These are phyloP conservation scores for Gisinianus flammeolus DNA, from an alignment of 2,888 invertebrate genomes.

Conservation along the genomic window DNA sequence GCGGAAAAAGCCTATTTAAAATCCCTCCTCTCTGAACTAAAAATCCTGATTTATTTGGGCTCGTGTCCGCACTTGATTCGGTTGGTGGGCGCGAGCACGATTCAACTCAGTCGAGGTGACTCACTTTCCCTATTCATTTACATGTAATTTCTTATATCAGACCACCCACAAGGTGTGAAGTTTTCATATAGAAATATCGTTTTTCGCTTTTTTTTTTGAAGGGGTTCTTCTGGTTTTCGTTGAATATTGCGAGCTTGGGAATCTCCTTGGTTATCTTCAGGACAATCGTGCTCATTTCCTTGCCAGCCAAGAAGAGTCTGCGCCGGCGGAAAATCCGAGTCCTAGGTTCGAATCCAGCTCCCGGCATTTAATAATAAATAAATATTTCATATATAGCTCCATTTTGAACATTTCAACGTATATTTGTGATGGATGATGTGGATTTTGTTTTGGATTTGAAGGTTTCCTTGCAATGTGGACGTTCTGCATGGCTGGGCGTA, in stretches of 20 bases:
- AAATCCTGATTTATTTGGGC: conserved; percentile 2
- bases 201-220: neutral
- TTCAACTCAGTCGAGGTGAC: neutral
- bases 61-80: neutral
- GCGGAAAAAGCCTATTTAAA: neutral
- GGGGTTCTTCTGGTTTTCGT: neutral
- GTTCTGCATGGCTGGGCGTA: neutral
- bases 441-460: neutral
- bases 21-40: neutral
- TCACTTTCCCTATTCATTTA: neutral
- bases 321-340: neutral
- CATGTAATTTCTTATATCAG: neutral
- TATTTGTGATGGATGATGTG: neutral
- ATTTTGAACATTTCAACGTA: no score
- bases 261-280: neutral
- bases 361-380: neutral
- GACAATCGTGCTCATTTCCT: neutral
- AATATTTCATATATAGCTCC: neutral
- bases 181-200: no score
- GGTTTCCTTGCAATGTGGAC: neutral
- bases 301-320: neutral
- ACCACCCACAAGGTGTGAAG: neutral
- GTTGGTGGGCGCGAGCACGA: neutral
- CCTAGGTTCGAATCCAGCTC: neutral
- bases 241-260: neutral